Conservation (phyloP, 2,797 vertebrate genomes). For the Xiphophorus birchmanni region DNA sequence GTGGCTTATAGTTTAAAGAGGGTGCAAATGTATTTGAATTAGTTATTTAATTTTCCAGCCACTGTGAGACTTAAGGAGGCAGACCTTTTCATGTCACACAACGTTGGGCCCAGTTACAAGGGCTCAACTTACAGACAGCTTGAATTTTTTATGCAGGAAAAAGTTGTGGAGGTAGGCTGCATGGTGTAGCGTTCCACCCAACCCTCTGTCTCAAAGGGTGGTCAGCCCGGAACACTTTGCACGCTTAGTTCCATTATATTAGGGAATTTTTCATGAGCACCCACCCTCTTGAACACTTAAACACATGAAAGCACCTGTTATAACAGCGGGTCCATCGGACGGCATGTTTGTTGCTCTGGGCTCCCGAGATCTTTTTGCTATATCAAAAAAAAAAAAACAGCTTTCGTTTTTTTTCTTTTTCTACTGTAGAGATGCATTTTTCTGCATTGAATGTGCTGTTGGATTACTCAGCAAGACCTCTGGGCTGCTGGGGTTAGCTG, state of each 20-base stretch:
- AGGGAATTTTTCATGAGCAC: conserved; percentile 52
- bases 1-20: not conserved
- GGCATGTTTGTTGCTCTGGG: conserved; percentile 45
- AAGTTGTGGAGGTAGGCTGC: conserved; percentile 36
- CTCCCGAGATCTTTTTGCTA: conserved; percentile 22
- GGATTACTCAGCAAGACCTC: conserved; percentile 66
- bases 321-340: conserved; percentile 40
- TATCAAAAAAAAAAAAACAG: conserved; percentile 18
- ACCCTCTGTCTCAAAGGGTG: conserved; percentile 42
- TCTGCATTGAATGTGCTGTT: conserved; percentile 55
- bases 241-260: conserved; percentile 54
- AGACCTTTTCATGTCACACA: conserved; percentile 17
- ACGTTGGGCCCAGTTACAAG: conserved; percentile 41
- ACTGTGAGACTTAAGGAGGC: conserved; percentile 38
- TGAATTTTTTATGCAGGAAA: conserved; percentile 78
- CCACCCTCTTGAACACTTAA: conserved; percentile 44
- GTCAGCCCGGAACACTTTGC: conserved; percentile 28
- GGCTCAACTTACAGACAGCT: conserved; percentile 66
- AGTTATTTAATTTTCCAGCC: conserved; percentile 1
- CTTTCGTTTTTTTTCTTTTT: conserved; percentile 51
- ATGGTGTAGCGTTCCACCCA: conserved; percentile 59
- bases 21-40: not conserved
- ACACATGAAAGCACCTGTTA: conserved; percentile 54
- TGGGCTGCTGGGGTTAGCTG: conserved; percentile 67
- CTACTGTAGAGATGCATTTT: conserved; percentile 46